Percentiles rank a stretch among this genome's conserved stretches.
Evolutionary conservation across 2,888 invertebrate genomes (phyloP).

Genomic region (Gerris lacustris): DNA sequence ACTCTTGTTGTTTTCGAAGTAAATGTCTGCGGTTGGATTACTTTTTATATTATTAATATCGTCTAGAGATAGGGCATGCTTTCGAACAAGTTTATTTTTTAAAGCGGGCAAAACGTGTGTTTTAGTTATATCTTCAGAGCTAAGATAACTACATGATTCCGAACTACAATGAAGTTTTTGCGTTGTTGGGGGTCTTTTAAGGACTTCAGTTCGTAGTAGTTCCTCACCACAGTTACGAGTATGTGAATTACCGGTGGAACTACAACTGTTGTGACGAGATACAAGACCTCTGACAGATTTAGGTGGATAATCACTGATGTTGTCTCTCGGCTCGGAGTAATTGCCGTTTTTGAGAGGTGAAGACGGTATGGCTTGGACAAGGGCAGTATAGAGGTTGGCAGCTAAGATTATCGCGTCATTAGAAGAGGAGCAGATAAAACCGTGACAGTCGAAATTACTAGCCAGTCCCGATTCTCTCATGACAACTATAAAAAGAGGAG

Average conservation of each 20-base stretch:
- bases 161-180: not conserved
- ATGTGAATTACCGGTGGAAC: not conserved
- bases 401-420: slow-evolving; percentile 87
- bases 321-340: not conserved
- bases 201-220: not conserved
- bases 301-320: not conserved
- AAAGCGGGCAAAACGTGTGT: not conserved
- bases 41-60: not conserved
- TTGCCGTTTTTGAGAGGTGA: not conserved
- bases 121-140: not conserved
- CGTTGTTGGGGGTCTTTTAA: not conserved
- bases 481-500: slow-evolving; percentile 78
- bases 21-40: not conserved
- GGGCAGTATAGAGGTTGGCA: slow-evolving; percentile 76
- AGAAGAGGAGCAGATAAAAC: slow-evolving; percentile 75
- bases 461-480: slow-evolving; percentile 69
- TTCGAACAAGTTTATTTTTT: not conserved
- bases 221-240: not conserved
- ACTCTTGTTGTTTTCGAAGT: not conserved
- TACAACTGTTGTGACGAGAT: not conserved
- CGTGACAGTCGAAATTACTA: slow-evolving; percentile 69
- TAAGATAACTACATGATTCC: not conserved
- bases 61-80: not conserved
- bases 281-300: not conserved
- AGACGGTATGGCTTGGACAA: slow-evolving; percentile 61